Evolutionary conservation across 2,888 invertebrate species (phyloP), one percentile per base, ranked within the genome.

Genomic region (Netelia virgata): DNA sequence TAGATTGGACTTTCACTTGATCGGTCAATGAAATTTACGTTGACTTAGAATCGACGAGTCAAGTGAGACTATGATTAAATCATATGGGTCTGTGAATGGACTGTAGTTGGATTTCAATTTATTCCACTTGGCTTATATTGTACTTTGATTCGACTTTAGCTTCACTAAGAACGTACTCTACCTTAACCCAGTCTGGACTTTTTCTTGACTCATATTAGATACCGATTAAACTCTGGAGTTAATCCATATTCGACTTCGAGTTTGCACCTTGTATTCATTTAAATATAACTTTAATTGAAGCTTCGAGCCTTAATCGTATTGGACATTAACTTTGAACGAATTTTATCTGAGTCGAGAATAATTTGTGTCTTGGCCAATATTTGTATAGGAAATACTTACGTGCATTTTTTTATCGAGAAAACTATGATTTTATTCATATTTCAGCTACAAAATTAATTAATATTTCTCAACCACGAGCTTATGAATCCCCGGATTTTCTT

Each of bases 401-500:
- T 36, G 5, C 36, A 36, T 5, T 36, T 0, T 36, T 36, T 36
- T 3, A 36, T 8, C 8, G 6, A 5, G 36, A 36, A 36, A 36
- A 36, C 6, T 57, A 5, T 16, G 16, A 18, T 18, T 55, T 1
- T 57, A 6, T 9, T 57, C n/a, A 2, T 1, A 57, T 64, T 75
- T 64, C 69, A 79, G 57, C 47, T 14, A 59, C 10, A 36, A 6
- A 18, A 10, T 53, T 9, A 5, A 14, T 10, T 28, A 66, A 23
- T 47, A 14, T 66, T 14, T 16, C 47, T 20, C 69, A 6, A 10
- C 47, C 64, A 47, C 63, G 10, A 50, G 9, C 83, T 76, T 11
- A 76, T 81, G 72, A 59, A 78, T 61, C 76, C 59, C n/a, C 59
- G 83, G 69, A 50, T 79, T 90, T 88, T 84, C 79, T 88, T 80